Percentiles rank a stretch among this genome's conserved stretches.
Evolutionary conservation across 2,113 vertebrate genomes (phyloP).

Genomic region (Talpa occidentalis): DNA sequence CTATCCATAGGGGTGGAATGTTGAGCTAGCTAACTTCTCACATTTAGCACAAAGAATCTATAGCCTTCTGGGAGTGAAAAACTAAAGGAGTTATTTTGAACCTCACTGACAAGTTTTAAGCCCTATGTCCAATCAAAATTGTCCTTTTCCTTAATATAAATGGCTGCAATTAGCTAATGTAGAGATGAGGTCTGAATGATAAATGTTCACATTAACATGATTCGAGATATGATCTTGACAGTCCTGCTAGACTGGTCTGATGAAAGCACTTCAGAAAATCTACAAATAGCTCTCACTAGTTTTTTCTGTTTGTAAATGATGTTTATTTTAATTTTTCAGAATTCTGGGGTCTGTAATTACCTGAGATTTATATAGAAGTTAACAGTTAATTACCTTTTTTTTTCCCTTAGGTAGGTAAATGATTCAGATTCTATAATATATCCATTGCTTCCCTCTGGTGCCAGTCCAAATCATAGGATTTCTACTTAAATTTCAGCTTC

Average conservation of each 20-base stretch:
- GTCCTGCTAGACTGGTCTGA: not conserved
- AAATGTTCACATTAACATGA: constrained; percentile 22
- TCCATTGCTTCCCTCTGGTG: not conserved
- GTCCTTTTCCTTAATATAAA: constrained; percentile 47
- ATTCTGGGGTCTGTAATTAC: constrained; percentile 8
- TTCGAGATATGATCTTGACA: constrained; percentile 2
- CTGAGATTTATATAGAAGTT: not conserved
- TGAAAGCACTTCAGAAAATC: not conserved
- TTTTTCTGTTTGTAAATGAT: constrained; percentile 31
- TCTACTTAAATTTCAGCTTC: constrained; percentile 48
- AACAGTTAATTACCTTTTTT: constrained; percentile 33
- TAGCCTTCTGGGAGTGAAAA: not conserved
- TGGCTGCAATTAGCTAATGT: constrained; percentile 45
- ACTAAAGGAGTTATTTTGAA: not conserved
- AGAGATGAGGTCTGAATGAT: constrained; percentile 21
- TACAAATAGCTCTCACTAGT: constrained; percentile 48
- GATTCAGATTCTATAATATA: constrained; percentile 3
- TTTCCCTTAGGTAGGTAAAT: not conserved
- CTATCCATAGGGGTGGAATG: not conserved
- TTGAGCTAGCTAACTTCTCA: not conserved
- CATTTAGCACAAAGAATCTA: not conserved
- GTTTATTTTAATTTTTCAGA: constrained; percentile 60
- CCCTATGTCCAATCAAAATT: not conserved
- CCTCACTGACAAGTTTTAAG: not conserved
- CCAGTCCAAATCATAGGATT: not conserved